Base-by-base conservation (phyloP, 1,140 invertebrate genomes). In the Maniola jurtina region DNA sequence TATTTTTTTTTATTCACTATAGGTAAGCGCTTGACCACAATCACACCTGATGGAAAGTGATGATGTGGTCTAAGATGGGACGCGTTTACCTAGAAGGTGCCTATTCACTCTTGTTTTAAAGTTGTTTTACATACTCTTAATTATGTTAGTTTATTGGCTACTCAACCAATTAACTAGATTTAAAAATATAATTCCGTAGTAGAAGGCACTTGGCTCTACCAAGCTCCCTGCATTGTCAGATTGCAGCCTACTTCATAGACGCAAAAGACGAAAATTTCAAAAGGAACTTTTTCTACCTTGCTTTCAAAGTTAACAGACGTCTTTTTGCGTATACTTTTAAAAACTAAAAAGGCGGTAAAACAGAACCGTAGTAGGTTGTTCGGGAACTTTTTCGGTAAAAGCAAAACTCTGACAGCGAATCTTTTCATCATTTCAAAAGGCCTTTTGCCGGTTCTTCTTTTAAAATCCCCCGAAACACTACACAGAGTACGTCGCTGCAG, bases 401-500 rank as follows among this genome's bases (percentile, higher is more conserved):
- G 61, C 42, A 59, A 72, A 72, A 66, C 55, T 63, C 64, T 61
- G 42, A 61, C 66, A 56, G 62, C 55, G 66, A 68, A 72, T 72
- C 73, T 72, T 72, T 75, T 70, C 67, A 65, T 57, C 56, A 64
- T 66, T 66, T 66, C 52, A 72, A 75, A 72, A 72, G 71, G 59
- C 66, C 48, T 61, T 75, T 70, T 72, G 70, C 68, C 57, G 65
- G 42, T 59, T 64, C 57, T 70, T 63, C 65, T 72, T 70, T 75
- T 55, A 34, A 64, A 72, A 72, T 72, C 58, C 36, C 62, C 63
- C 73, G 67, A 75, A 72, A 72, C 70, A 69, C 59, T 67, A 66
- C 65, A 66, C 54, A 75, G 72, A 70, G 73, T 75, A 68, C 73
- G 65, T 72, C 57, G 67, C 48, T 72, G 73, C 73, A 70, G 65